Evolutionary conservation across 2,797 vertebrate species (phyloP).

Genomic region (Phoebastria nigripes): DNA sequence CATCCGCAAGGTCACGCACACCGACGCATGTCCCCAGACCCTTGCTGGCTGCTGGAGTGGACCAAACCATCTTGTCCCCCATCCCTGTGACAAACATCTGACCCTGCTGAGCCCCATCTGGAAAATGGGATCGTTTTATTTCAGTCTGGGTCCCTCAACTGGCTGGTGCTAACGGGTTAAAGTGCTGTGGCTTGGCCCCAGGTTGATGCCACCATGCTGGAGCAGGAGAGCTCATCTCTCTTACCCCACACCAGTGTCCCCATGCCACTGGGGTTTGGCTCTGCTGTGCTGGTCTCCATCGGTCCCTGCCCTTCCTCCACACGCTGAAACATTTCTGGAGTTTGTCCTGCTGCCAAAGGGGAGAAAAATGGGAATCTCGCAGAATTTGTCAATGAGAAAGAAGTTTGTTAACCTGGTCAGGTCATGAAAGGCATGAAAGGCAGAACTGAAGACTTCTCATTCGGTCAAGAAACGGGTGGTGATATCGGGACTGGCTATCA

Average conservation of each 20-base stretch:
- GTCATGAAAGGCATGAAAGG: not conserved
- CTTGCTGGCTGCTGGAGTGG: not conserved
- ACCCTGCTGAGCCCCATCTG: not conserved
- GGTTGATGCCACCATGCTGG: not conserved
- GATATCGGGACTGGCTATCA: not conserved
- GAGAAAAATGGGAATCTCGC: not conserved
- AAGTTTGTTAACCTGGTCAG: not conserved
- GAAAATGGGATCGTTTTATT: not conserved
- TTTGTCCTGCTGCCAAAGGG: not conserved
- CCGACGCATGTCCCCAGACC: rapidly evolving
- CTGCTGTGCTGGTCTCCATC: not conserved
- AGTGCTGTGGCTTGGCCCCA: not conserved
- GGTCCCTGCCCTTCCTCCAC: not conserved
- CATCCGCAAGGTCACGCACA: rapidly evolving
- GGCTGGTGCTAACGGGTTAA: not conserved
- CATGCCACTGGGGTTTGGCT: not conserved
- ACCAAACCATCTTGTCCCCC: not conserved
- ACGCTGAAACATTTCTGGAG: not conserved
- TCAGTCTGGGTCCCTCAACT: not conserved
- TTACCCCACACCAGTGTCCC: rapidly evolving
- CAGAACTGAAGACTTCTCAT: not conserved
- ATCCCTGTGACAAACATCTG: not conserved
- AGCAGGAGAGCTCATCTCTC: not conserved
- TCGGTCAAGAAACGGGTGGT: rapidly evolving
- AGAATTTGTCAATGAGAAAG: not conserved